Base-by-base conservation (phyloP, 1,140 invertebrate species). In the Hydropsyche tenuis region DNA sequence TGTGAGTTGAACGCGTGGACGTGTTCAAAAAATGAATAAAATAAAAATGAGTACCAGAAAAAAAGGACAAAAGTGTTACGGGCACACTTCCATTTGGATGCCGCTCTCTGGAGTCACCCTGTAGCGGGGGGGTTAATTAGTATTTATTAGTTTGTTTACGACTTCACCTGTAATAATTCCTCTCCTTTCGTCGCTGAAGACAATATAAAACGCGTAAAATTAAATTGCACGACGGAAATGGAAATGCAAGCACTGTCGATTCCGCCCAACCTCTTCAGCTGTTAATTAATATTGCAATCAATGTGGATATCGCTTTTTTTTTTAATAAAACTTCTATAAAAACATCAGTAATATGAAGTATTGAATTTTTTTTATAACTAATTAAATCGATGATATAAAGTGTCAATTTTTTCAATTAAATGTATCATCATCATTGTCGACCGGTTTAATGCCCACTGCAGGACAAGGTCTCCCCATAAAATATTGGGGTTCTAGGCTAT, bases 131-230 rank as follows among this genome's bases (percentile, higher is more conserved):
- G 71, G 71, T 66, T 73, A 73, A 73, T 73, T 73, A 65, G 71
- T 73, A 73, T 73, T 73, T 73, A 73, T 73, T 65, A 73, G 62
- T 73, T 73, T 73, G 71, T 73, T 73, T 73, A 65, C 56, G 71
- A 73, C 71, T 73, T 37, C 45, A 65, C 62, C 62, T 65, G 62
- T 53, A 64, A 73, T 73, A 65, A 65, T 73, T 65, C 65, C 25
- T 27, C 22, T 62, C 43, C 70, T 65, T 73, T 4, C 43, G 45
- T 46, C 51, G 68, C 27, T n/a, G 65, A 68, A 68, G 45, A 68
- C 65, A 68, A 68, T 68, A 68, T 56, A 42, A 70, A 70, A 60
- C 46, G 27, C 51, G 46, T 70, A 53, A 70, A 70, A 70, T 70
- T 70, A 70, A 53, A 70, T 56, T 42, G 68, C 25, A 70, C 43